Evolutionary conservation across 2,797 vertebrate genomes (phyloP).

Genomic region (Gambusia yucatana): DNA sequence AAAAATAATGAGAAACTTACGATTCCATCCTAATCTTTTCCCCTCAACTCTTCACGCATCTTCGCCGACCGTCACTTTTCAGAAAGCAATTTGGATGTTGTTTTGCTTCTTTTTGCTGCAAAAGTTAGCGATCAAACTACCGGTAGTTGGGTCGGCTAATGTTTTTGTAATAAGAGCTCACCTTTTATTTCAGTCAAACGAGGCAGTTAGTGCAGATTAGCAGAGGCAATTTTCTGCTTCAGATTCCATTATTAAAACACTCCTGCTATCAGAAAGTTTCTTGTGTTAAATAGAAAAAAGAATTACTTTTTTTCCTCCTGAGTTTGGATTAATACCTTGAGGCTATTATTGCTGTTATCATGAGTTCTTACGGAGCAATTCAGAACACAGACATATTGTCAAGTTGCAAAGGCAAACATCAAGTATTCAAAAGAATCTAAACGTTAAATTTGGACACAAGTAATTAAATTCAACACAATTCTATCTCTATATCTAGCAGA

Average conservation of each 20-base stretch:
- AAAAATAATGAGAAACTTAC: constrained; percentile 72
- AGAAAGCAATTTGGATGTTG: constrained; percentile 62
- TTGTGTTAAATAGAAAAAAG: constrained; percentile 63
- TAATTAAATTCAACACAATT: constrained; percentile 28
- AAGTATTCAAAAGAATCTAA: constrained; percentile 33
- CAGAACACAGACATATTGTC: constrained; percentile 48
- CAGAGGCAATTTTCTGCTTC: constrained; percentile 83
- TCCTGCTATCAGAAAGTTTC: constrained; percentile 73
- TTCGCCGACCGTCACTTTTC: constrained; percentile 57
- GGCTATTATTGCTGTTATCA: constrained; percentile 67
- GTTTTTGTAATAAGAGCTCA: constrained; percentile 80
- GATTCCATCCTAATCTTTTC: constrained; percentile 67
- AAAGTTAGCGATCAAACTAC: constrained; percentile 69
- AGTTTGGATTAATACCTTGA: constrained; percentile 65
- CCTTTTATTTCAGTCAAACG: constrained; percentile 79
- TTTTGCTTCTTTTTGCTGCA: constrained; percentile 50
- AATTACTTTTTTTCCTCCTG: constrained; percentile 31
- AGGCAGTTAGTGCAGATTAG: constrained; percentile 74
- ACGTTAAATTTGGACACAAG: constrained; percentile 12
- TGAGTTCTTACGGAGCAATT: constrained; percentile 44
- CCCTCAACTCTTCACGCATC: constrained; percentile 48
- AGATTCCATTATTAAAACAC: constrained; percentile 80
- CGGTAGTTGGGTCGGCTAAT: constrained; percentile 64
- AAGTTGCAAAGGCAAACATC: constrained; percentile 32
- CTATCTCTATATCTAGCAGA: constrained; percentile 4